phyloP scores from a whole-genome alignment of 1,140 invertebrate species.

The Hypsibius dujardini region DNA sequence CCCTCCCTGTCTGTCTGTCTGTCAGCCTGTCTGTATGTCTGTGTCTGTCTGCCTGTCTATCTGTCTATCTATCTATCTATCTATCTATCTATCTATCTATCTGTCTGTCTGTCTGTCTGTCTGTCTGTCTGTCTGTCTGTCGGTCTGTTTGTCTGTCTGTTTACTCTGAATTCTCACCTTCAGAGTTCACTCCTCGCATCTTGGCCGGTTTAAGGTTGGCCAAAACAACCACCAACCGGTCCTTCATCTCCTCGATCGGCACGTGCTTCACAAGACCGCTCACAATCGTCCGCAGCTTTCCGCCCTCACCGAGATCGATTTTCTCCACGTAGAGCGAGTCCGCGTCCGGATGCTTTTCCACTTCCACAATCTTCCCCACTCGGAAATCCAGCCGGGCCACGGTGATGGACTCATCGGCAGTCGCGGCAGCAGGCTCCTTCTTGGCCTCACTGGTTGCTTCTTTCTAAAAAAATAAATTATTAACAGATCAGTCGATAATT shows the following conservation, averaged over 20 bases:
- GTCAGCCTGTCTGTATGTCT: no score
- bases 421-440: not conserved
- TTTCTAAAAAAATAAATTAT: not conserved
- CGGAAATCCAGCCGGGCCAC: constrained; percentile 59
- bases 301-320: constrained; percentile 73
- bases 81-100: no score
- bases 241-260: constrained; percentile 59
- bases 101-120: no score
- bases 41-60: no score
- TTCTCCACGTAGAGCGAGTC: constrained; percentile 73
- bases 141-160: no score
- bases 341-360: constrained; percentile 70
- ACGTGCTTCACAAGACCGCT: constrained; percentile 72
- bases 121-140: no score
- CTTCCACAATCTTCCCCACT: constrained; percentile 62
- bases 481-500: not conserved
- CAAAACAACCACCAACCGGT: constrained; percentile 56
- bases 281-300: constrained; percentile 58
- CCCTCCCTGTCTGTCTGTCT: no score
- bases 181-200: constrained; percentile 64
- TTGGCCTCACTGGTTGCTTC: not conserved
- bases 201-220: constrained; percentile 78
- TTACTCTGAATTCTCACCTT: no score
- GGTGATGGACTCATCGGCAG: constrained; percentile 37
- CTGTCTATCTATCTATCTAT: no score